Evolutionary conservation across 2,797 vertebrate species (phyloP).

Genomic region (Hozukius guyotensis): DNA sequence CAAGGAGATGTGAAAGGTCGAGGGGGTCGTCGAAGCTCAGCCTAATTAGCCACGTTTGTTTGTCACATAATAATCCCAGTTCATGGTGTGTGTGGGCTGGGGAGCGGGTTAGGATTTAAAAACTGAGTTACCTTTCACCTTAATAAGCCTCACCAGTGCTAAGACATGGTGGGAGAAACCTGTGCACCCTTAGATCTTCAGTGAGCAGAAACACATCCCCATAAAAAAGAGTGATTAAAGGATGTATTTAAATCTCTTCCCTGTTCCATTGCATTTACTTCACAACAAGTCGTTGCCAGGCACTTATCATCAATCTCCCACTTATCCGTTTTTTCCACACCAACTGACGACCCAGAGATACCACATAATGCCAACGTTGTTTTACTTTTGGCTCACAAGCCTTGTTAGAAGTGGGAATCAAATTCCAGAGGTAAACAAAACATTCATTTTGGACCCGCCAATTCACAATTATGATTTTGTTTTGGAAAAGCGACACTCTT

Average conservation of each 20-base stretch:
- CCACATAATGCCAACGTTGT: too few relatives aligned
- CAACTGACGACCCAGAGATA: too few relatives aligned
- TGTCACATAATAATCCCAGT: constrained; percentile 45
- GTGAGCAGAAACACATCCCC: neutral
- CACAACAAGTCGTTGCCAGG: too few relatives aligned
- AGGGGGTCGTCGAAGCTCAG: constrained; percentile 28
- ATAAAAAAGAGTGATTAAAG: neutral
- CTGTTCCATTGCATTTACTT: too few relatives aligned
- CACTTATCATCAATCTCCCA: too few relatives aligned
- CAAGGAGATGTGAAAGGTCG: constrained; percentile 32
- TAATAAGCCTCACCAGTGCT: constrained; percentile 39
- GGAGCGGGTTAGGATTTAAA: neutral
- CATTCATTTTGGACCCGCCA: too few relatives aligned
- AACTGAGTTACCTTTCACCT: constrained; percentile 54
- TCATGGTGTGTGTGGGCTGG: neutral
- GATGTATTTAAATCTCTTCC: neutral
- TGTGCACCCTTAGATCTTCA: neutral
- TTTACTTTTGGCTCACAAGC: too few relatives aligned
- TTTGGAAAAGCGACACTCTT: too few relatives aligned
- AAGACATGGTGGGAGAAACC: constrained; percentile 3
- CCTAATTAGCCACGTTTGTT: constrained; percentile 52
- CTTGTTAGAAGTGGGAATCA: too few relatives aligned
- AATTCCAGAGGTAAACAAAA: too few relatives aligned
- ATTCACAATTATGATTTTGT: too few relatives aligned
- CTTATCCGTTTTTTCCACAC: too few relatives aligned